Evolutionary conservation across 2,797 vertebrate genomes (phyloP), one percentile per base, ranked within the genome.

Genomic region (Myotis planiceps): DNA sequence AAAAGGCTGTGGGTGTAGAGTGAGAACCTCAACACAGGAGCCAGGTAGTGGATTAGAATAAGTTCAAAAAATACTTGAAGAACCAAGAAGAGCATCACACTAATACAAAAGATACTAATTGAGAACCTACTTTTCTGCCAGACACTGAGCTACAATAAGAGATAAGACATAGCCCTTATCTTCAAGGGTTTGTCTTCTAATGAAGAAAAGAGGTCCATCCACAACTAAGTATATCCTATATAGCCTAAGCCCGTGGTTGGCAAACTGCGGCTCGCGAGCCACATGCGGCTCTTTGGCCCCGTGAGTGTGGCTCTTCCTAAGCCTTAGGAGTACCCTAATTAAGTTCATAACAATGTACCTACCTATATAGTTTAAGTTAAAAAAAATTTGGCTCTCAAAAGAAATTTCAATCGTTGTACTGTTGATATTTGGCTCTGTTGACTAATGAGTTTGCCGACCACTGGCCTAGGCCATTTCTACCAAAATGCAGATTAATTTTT

Each of bases 171-270:
- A 69, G 6, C 13, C 7, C 6, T 72, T 47, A 14, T n/a, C 23
- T 65, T 95, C 1, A 95, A 78, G 60, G 27, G n/a, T 72, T 95
- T 96, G 55, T 27, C 49, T 93, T 72, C 45, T 86, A 83, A 32
- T 63, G 32, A 90, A 45, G 19, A 19, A 80, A 90, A 65, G 16
- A 79, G 3, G 18, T 53, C 19, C 27, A 19, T 45, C 34, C 16
- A 85, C 8, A 80, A 23, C 25, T 74, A 58, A 79, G 18, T 80
- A 15, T 45, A 63, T 63, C 6, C 29, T 72, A 55, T 37, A 55
- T 12, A 66, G 32, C 14, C 47, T 71, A 9, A 83, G 34, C 51
- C 34, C 37, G 4, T 37, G 37, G 37, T 37, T 37, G 37, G 37
- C 37, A 37, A 37, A 37, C 37, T 37, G 37, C 37, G 37, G 37